Conservation (phyloP, 2,888 invertebrate genomes). For the Chorisops tibialis region DNA sequence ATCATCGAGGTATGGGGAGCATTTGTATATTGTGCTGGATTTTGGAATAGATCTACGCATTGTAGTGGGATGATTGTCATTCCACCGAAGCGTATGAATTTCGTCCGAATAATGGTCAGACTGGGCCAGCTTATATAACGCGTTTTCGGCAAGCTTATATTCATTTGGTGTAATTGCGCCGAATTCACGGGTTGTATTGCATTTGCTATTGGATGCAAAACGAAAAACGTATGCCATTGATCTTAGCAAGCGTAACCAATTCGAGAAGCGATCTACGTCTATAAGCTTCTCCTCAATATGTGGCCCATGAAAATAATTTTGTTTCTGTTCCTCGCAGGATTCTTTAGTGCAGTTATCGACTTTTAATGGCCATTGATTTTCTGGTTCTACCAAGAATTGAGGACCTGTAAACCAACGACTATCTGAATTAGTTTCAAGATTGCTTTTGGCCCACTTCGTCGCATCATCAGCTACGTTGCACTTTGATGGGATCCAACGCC, state of each 20-base stretch:
- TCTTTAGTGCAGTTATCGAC: too few species aligned
- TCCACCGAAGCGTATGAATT: not conserved
- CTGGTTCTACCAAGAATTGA: too few species aligned
- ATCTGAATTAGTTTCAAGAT: too few species aligned
- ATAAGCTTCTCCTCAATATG: too few species aligned
- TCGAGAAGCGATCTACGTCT: not conserved
- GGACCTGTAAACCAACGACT: too few species aligned
- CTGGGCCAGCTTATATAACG: not conserved
- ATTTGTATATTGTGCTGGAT: not conserved
- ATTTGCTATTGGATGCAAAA: not conserved
- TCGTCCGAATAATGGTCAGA: not conserved
- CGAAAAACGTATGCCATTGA: not conserved
- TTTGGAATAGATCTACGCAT: not conserved
- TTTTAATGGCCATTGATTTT: too few species aligned
- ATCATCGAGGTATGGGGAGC: not conserved
- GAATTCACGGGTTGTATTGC: not conserved
- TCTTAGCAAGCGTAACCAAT: not conserved
- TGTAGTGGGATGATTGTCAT: not conserved
- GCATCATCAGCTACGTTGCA: conserved; percentile 36
- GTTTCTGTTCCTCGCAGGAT: too few species aligned
- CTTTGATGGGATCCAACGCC: conserved; percentile 38
- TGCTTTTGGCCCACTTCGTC: too few species aligned
- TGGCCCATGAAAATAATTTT: too few species aligned
- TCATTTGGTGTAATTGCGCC: not conserved
- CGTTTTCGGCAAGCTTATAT: not conserved